A percentile compares a stretch with the other conserved stretches of the same genome.
These are phyloP conservation scores for Parotocinclus haroldoi DNA, from an alignment of 2,797 vertebrate genomes.

Conservation along the genomic window DNA sequence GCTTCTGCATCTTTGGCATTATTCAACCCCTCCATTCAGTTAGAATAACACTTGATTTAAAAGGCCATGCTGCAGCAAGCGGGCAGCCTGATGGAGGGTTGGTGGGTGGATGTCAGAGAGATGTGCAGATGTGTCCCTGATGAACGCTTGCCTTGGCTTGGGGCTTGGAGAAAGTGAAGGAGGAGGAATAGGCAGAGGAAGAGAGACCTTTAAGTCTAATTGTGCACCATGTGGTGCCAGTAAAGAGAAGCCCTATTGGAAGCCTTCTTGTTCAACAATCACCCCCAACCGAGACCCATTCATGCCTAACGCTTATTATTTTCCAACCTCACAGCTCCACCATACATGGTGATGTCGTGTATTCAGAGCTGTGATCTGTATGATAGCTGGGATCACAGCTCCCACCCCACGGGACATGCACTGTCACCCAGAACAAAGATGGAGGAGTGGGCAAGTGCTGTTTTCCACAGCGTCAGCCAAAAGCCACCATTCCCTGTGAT, in stretches of 20 bases:
- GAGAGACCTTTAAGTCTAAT: conserved; percentile 39
- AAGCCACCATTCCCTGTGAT: conserved; percentile 45
- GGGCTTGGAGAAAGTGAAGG: conserved; percentile 7
- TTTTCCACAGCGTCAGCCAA: conserved; percentile 47
- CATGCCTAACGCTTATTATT: conserved; percentile 15
- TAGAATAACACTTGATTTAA: conserved; percentile 32
- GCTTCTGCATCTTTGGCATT: too few relatives aligned
- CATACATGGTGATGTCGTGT: background rate
- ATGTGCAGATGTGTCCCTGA: conserved; percentile 45
- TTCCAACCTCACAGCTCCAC: background rate
- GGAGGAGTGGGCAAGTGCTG: conserved; percentile 22
- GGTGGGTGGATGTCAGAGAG: conserved; percentile 36
- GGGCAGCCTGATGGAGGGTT: conserved; percentile 30
- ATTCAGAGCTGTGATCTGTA: conserved; percentile 7
- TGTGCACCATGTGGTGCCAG: conserved; percentile 26
- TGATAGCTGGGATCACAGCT: conserved; percentile 17
- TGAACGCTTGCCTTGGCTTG: conserved; percentile 33
- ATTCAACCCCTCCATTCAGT: background rate
- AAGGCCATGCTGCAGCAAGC: conserved; percentile 31
- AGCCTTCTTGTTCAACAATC: conserved; percentile 23
- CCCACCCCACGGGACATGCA: conserved; percentile 21
- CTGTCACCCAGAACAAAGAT: conserved; percentile 43
- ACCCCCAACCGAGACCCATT: conserved; percentile 18
- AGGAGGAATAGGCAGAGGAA: conserved; percentile 1
- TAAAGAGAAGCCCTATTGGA: conserved; percentile 6